Evolutionary conservation across 2,888 invertebrate species (phyloP).

Genomic region (Cryptus viduatorius): DNA sequence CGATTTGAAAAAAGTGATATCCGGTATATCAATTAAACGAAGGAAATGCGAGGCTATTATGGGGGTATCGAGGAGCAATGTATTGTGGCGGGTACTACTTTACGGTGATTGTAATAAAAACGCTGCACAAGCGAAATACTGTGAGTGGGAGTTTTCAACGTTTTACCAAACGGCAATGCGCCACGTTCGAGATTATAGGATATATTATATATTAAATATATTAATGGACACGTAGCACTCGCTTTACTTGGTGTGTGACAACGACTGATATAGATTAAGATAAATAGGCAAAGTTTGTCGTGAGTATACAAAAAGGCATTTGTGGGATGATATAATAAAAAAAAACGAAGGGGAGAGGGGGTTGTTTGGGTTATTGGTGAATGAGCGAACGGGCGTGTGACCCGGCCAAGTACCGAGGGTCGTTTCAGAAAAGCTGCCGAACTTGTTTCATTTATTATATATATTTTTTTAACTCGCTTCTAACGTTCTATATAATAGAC

Average conservation of each 20-base stretch:
- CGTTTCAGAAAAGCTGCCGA: conserved; percentile 67
- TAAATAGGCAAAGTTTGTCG: conserved; percentile 38
- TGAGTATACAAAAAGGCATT: conserved; percentile 46
- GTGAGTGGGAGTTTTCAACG: conserved; percentile 82
- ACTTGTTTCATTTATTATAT: conserved; percentile 33
- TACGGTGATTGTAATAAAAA: conserved; percentile 83
- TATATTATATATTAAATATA: conserved; percentile 70
- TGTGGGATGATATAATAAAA: conserved; percentile 42
- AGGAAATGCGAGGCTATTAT: conserved; percentile 7
- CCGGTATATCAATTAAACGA: not conserved
- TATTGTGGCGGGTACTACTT: conserved; percentile 82
- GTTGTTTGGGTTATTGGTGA: conserved; percentile 26
- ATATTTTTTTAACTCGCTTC: conserved; percentile 66
- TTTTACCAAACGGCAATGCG: conserved; percentile 79
- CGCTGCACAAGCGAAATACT: conserved; percentile 85
- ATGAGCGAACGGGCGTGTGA: conserved; percentile 53
- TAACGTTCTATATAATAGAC: conserved; percentile 67
- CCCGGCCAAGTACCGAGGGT: conserved; percentile 54
- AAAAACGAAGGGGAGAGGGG: not conserved
- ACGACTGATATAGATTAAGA: conserved; percentile 56
- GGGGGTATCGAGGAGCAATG: conserved; percentile 15
- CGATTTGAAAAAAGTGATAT: not conserved
- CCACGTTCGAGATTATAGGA: conserved; percentile 69
- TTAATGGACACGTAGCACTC: conserved; percentile 75
- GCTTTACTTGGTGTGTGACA: conserved; percentile 65